Evolutionary conservation across 2,113 vertebrate genomes (phyloP).

Genomic region (Arizona elegans): DNA sequence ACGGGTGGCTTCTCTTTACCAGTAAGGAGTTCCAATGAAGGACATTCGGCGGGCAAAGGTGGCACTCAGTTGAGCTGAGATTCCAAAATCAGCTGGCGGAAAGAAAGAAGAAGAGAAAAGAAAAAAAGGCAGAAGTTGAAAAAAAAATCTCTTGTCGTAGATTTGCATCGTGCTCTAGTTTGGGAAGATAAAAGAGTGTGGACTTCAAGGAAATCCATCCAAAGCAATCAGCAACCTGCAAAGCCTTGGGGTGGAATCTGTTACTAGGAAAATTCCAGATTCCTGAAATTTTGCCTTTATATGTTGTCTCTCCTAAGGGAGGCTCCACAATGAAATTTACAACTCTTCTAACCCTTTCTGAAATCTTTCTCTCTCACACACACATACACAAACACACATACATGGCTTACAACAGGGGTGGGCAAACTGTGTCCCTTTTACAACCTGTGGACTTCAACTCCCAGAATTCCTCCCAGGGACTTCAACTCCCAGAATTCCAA

Average conservation of each 20-base stretch:
- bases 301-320: background rate
- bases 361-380: no score
- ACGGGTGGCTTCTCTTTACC: slow-evolving; percentile 65
- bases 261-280: background rate
- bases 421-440: no score
- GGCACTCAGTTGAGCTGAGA: slow-evolving; percentile 88
- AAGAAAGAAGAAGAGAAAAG: background rate
- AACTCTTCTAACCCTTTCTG: no score
- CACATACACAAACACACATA: no score
- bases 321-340: background rate
- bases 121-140: background rate
- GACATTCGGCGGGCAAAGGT: slow-evolving; percentile 87
- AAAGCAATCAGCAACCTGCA: accelerated
- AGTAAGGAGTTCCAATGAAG: slow-evolving; percentile 91
- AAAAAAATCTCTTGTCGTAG: no score
- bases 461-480: no score
- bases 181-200: background rate
- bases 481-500: no score
- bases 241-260: background rate
- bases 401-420: no score
- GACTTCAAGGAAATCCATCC: background rate
- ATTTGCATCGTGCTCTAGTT: background rate
- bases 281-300: background rate
- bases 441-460: no score
- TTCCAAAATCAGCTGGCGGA: slow-evolving; percentile 85